These are phyloP conservation scores for Muscina levida DNA, from an alignment of 2,888 invertebrate species.

Conservation along the genomic window DNA sequence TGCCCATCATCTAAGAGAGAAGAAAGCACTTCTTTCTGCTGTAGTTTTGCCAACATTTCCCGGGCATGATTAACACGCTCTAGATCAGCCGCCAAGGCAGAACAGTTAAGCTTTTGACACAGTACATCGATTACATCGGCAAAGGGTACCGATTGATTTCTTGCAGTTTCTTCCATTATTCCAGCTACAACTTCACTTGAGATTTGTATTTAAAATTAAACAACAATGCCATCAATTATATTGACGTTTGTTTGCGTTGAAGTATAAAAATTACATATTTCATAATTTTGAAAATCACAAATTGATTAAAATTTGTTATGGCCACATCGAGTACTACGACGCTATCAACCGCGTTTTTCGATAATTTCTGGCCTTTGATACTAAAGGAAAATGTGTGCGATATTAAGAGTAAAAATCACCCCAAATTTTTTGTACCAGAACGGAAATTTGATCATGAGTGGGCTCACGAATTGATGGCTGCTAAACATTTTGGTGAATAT, in stretches of 20 bases:
- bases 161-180: conserved; percentile 29
- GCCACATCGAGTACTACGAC: conserved; percentile 26
- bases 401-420: conserved; percentile 57
- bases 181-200: not conserved
- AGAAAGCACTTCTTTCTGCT: conserved; percentile 68
- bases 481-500: conserved; percentile 69
- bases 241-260: too few relatives aligned
- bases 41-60: conserved; percentile 68
- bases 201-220: not conserved
- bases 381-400: conserved; percentile 71
- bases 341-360: conserved; percentile 67
- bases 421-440: conserved; percentile 69
- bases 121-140: conserved; percentile 64
- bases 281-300: not conserved
- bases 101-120: conserved; percentile 69
- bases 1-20: not conserved
- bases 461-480: conserved; percentile 70
- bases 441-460: conserved; percentile 68
- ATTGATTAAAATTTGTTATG: conserved; percentile 36
- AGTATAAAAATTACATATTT: too few relatives aligned
- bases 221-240: too few relatives aligned
- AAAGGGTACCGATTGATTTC: conserved; percentile 28
- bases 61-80: conserved; percentile 70
- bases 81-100: conserved; percentile 67
- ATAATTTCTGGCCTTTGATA: conserved; percentile 74